phyloP scores from a whole-genome alignment of 2,888 invertebrate genomes.

The Hyposoter didymator region DNA sequence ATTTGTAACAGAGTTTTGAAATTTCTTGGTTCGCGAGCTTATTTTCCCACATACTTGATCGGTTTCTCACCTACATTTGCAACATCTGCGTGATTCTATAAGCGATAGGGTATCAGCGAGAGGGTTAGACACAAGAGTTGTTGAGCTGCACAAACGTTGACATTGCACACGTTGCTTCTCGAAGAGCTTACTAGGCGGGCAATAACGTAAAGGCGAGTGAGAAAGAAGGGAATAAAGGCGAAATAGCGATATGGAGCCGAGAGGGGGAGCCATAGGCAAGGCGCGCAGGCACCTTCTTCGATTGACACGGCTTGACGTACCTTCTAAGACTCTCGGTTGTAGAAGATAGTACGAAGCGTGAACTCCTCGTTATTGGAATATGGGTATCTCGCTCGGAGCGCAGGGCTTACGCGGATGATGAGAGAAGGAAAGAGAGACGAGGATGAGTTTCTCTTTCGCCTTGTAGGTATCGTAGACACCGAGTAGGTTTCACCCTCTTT shows the following conservation, averaged over 20 bases:
- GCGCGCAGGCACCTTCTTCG: slow-evolving; percentile 42
- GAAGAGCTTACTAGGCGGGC: slow-evolving; percentile 15
- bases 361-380: slow-evolving; percentile 44
- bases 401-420: not conserved
- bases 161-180: slow-evolving; percentile 16
- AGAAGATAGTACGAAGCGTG: not conserved
- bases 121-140: slow-evolving; percentile 4
- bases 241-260: not conserved
- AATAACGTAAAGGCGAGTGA: slow-evolving; percentile 2
- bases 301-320: slow-evolving; percentile 44
- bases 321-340: slow-evolving; percentile 13
- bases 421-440: slow-evolving; percentile 12
- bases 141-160: slow-evolving; percentile 44
- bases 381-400: slow-evolving; percentile 19
- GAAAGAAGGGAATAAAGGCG: slow-evolving; percentile 9
- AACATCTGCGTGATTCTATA: slow-evolving; percentile 9
- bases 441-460: not conserved
- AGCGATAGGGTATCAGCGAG: slow-evolving; percentile 18
- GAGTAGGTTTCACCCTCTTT: slow-evolving; percentile 37
- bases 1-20: not conserved
- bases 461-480: slow-evolving; percentile 29
- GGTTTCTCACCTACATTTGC: slow-evolving; percentile 1
- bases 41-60: slow-evolving; percentile 2
- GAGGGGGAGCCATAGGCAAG: slow-evolving; percentile 38
- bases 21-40: not conserved